Evolutionary conservation across 2,888 invertebrate genomes (phyloP).

Genomic region (Crioceris asparagi): DNA sequence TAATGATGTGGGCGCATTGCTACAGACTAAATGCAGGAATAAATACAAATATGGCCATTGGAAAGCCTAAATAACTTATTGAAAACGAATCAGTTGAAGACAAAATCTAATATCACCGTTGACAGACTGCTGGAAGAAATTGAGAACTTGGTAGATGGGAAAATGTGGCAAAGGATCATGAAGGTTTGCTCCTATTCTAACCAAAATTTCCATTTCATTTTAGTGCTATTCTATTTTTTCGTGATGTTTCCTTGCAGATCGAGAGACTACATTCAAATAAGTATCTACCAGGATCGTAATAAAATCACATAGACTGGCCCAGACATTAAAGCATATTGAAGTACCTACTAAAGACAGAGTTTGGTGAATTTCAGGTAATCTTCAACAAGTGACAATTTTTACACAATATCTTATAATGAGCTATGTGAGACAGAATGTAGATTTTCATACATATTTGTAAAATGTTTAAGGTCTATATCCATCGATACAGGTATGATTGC

Average conservation of each 20-base stretch:
- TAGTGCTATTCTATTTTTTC: no score
- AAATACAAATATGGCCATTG: slow-evolving; percentile 16
- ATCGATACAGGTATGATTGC: slow-evolving; percentile 15
- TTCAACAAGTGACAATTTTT: slow-evolving; percentile 7
- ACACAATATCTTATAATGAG: slow-evolving; percentile 8
- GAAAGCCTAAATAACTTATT: slow-evolving; percentile 15
- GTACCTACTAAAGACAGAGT: slow-evolving; percentile 8
- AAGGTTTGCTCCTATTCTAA: neutral
- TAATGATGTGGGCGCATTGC: slow-evolving; percentile 14
- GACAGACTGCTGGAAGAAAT: slow-evolving; percentile 6
- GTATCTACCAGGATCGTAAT: slow-evolving; percentile 9
- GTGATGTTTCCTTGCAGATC: slow-evolving; percentile 3
- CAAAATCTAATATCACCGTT: slow-evolving; percentile 6
- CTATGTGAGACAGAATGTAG: slow-evolving; percentile 12
- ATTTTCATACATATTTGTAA: no score
- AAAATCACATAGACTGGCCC: slow-evolving; percentile 10
- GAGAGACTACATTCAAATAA: slow-evolving; percentile 4
- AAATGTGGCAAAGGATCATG: slow-evolving; percentile 11
- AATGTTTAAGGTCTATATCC: slow-evolving; percentile 14
- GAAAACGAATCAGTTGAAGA: slow-evolving; percentile 10
- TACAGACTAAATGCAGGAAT: no score
- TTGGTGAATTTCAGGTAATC: slow-evolving; percentile 14
- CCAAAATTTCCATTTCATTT: no score
- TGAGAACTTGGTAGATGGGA: slow-evolving; percentile 9
- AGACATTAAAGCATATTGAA: slow-evolving; percentile 7